Percentiles rank a stretch among this genome's conserved stretches.
phyloP scores from a whole-genome alignment of 1,140 invertebrate species.

The Zaprionus africanus region DNA sequence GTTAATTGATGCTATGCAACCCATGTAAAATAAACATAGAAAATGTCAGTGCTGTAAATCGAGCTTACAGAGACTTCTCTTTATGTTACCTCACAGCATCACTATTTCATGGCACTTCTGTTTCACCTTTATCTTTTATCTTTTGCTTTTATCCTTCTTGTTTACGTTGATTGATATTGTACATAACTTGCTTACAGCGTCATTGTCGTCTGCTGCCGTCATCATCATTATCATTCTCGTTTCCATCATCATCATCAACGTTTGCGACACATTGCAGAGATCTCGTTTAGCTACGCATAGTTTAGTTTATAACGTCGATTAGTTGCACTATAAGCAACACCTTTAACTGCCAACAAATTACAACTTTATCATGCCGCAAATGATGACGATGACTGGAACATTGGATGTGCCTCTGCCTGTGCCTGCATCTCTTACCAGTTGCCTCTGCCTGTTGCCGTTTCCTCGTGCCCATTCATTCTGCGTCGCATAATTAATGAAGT shows the following conservation, averaged over 20 bases:
- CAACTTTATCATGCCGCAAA: constrained; percentile 81
- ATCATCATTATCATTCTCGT: constrained; percentile 40
- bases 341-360: constrained; percentile 83
- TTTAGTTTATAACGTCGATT: constrained; percentile 80
- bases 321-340: constrained; percentile 82
- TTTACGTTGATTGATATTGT: constrained; percentile 35
- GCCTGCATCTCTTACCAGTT: background rate
- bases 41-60: background rate
- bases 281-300: constrained; percentile 76
- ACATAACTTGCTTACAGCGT: background rate
- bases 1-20: background rate
- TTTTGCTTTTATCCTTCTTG: constrained; percentile 2
- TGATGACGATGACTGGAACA: constrained; percentile 50
- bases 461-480: constrained; percentile 56
- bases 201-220: background rate
- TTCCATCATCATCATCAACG: constrained; percentile 65
- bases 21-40: background rate
- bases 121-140: background rate
- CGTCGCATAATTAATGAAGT: constrained; percentile 81
- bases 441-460: background rate
- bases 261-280: constrained; percentile 71
- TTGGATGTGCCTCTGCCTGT: constrained; percentile 30
- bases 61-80: background rate
- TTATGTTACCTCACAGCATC: background rate
- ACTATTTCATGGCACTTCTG: background rate